phyloP scores from a whole-genome alignment of 2,113 vertebrate genomes.

The Morone chrysops region DNA sequence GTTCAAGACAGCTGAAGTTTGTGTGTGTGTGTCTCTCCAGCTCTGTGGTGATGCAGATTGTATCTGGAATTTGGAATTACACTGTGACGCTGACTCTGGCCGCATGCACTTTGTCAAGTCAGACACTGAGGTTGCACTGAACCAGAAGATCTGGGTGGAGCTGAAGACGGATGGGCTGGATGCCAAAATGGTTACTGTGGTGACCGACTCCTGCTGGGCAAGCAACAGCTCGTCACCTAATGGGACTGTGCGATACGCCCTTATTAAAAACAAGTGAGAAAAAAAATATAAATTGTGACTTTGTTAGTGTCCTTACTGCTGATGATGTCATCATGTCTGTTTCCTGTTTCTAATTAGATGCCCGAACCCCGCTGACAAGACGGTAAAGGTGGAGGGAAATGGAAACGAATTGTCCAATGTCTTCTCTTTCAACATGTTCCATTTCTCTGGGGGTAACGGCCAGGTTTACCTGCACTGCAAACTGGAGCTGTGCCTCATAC shows the following conservation, averaged over 20 bases:
- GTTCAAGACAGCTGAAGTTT: not conserved
- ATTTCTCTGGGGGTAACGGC: not conserved
- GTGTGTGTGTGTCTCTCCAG: not conserved
- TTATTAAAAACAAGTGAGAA: slow-evolving; percentile 8
- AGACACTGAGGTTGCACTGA: not conserved
- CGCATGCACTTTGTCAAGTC: rapidly evolving
- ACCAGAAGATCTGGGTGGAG: not conserved
- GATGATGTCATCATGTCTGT: no score
- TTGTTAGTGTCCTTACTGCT: no score
- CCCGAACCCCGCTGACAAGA: not conserved
- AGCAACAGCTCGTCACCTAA: not conserved
- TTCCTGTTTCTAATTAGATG: slow-evolving; percentile 31
- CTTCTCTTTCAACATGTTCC: slow-evolving; percentile 34
- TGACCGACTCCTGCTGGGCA: slow-evolving; percentile 35
- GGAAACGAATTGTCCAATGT: not conserved
- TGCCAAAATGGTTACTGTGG: not conserved
- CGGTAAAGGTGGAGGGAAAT: not conserved
- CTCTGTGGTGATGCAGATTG: not conserved
- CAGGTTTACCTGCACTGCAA: slow-evolving; percentile 37
- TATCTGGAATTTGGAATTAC: not conserved
- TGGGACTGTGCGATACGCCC: not conserved
- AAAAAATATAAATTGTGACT: not conserved
- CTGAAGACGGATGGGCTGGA: not conserved
- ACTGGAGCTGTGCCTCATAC: not conserved
- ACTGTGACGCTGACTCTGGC: not conserved